Conservation (phyloP, 2,113 vertebrate species). For the Mungos mungo region DNA sequence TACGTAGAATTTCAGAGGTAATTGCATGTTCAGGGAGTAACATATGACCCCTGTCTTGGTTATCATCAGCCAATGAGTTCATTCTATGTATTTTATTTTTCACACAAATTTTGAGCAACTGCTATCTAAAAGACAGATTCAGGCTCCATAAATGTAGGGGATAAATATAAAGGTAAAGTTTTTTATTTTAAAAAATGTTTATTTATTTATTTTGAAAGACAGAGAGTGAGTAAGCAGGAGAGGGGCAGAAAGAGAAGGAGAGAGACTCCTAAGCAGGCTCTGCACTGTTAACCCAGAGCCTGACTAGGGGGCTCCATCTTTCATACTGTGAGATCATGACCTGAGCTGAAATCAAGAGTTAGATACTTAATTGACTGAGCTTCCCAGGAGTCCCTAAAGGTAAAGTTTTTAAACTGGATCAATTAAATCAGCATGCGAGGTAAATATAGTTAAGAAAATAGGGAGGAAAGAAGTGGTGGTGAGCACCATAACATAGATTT, state of each 20-base stretch:
- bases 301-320: too few relatives aligned
- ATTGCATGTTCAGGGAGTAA: background rate
- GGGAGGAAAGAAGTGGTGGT: background rate
- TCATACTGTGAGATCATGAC: too few relatives aligned
- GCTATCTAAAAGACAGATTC: background rate
- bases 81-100: background rate
- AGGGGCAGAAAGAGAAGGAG: too few relatives aligned
- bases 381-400: too few relatives aligned
- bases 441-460: background rate
- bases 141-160: background rate
- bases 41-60: background rate
- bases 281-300: too few relatives aligned
- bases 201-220: too few relatives aligned
- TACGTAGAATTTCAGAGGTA: background rate
- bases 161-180: background rate
- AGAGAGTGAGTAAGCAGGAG: too few relatives aligned
- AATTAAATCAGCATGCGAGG: background rate
- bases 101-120: background rate
- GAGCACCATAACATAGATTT: background rate
- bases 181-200: too few relatives aligned
- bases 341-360: too few relatives aligned
- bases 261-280: too few relatives aligned
- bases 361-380: too few relatives aligned
- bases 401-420: background rate
- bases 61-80: background rate